A percentile compares a stretch with the other conserved stretches of the same genome.
These are phyloP conservation scores for Pseudococcus viburni DNA, from an alignment of 2,888 invertebrate species.

Conservation along the genomic window DNA sequence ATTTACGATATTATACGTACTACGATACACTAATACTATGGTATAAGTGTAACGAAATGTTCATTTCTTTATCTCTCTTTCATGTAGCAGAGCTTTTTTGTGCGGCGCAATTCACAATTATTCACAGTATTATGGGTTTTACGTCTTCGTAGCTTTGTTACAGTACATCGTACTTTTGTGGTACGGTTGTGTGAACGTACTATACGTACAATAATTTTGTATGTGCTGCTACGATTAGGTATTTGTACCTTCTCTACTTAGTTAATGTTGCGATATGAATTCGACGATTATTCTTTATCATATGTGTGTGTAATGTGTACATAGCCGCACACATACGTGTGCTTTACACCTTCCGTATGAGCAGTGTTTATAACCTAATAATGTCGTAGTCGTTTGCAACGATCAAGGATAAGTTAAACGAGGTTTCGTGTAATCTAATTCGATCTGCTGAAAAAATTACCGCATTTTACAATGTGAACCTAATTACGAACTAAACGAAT, in stretches of 20 bases:
- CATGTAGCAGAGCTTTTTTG: conserved; percentile 21
- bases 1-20: conserved; percentile 38
- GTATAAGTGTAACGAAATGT: neutral
- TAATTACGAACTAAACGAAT: neutral
- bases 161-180: neutral
- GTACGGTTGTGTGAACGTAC: neutral
- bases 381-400: conserved; percentile 5
- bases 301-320: neutral
- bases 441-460: neutral
- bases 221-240: neutral
- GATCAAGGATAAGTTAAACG: neutral
- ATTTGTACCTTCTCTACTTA: neutral
- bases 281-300: conserved; percentile 1
- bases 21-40: neutral
- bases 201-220: neutral
- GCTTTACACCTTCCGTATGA: conserved; percentile 23
- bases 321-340: neutral
- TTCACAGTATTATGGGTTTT: conserved; percentile 12
- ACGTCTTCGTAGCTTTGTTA: neutral
- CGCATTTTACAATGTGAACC: neutral
- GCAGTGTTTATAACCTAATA: conserved; percentile 17
- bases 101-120: conserved; percentile 37
- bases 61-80: conserved; percentile 34
- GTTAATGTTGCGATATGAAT: neutral
- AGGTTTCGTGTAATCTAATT: neutral